phyloP scores from a whole-genome alignment of 1,140 invertebrate species.

The Cydia splendana region DNA sequence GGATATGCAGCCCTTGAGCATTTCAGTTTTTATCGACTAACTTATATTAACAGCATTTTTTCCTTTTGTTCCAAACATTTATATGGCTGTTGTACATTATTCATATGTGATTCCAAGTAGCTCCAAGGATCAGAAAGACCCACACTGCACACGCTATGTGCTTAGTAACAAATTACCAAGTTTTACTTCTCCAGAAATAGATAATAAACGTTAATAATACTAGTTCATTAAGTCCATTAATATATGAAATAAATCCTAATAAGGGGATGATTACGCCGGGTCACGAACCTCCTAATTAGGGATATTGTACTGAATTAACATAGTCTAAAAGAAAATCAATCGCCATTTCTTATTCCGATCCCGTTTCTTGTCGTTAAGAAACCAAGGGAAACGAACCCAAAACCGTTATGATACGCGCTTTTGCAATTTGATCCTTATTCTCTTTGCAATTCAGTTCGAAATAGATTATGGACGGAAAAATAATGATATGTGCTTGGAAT shows the following conservation, averaged over 20 bases:
- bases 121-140: background rate
- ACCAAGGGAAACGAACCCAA: background rate
- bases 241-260: slow-evolving; percentile 28
- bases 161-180: background rate
- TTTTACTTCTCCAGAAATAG: background rate
- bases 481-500: slow-evolving; percentile 1
- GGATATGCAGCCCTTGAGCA: too few relatives aligned
- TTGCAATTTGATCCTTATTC: background rate
- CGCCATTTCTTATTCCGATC: slow-evolving; percentile 21
- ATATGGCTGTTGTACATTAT: too few relatives aligned
- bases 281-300: slow-evolving; percentile 13
- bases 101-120: too few relatives aligned
- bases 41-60: too few relatives aligned
- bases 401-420: background rate
- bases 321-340: slow-evolving; percentile 25
- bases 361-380: slow-evolving; percentile 24
- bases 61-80: too few relatives aligned
- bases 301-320: slow-evolving; percentile 18
- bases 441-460: background rate
- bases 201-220: background rate
- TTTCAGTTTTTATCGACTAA: too few relatives aligned
- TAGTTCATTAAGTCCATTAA: background rate
- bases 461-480: background rate
- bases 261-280: slow-evolving; percentile 1
- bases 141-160: too few relatives aligned